Base-by-base conservation (phyloP, 2,797 vertebrate genomes). In the Poecile montanus region DNA sequence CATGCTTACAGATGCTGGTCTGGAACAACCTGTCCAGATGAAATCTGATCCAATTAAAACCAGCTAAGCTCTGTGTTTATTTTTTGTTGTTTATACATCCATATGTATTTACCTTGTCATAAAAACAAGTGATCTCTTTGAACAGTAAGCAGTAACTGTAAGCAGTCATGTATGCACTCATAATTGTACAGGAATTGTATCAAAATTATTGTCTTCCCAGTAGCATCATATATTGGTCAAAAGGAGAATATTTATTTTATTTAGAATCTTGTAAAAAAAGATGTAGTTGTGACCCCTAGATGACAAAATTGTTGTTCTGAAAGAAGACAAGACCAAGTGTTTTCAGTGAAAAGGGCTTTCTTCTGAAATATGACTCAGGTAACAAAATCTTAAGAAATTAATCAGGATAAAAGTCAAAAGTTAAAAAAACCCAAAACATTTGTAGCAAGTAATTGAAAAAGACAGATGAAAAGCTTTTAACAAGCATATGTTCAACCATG, bases 261-360 rank as follows among this genome's bases (percentile, higher is more conserved):
- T 25, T 56, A 65, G 45, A 80, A 72, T 74, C 53, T 79, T 67
- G 36, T 5, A 77, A 44, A 17, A 40, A 80, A 89, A 54, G 34
- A 16, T 0, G 0, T 74, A 40, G 22, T 40, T 81, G n/a, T 62
- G 50, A 56, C 36, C 6, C 4, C 47, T 23, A 61, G 22, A 40
- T 45, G 47, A 29, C 34, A 20, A 78, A 76, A 11, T 11, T 61
- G 8, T 2, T 58, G 0, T 79, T 71, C 42, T 89, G 10, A 70
- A 34, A 78, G 38, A 80, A 61, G 25, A 66, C 9, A 80, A 68
- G 34, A 27, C 22, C 3, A 51, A 76, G 26, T 5, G 14, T 48
- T 85, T 81, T 48, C 50, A 42, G 9, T 67, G 82, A 87, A 25
- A 73, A 85, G 21, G 30, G 10, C 15, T 79, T 75, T 54, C 3